Evolutionary conservation across 1,140 invertebrate species (phyloP), one percentile per base, ranked within the genome.

Genomic region (Bombus waltoni): DNA sequence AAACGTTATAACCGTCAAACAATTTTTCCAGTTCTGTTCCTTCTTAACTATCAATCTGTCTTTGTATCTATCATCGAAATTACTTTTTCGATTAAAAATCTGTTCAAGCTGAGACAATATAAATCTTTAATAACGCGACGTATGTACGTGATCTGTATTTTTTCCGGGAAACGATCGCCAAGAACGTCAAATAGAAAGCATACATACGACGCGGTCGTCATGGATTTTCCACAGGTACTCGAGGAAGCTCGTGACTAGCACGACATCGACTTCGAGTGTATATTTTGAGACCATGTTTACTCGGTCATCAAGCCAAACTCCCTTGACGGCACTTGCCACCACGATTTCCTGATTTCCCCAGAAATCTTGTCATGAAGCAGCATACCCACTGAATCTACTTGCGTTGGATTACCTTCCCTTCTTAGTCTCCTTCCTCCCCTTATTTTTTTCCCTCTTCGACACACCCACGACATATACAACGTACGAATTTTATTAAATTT

Each of bases 221-320:
- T 82, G 71, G 80, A 74, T 82, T 44, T 74, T n/a, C 28, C 18
- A 68, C 44, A 65, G n/a, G 38, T 28, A 35, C 59, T 44, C 40
- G 35, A 22, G 35, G 4, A 35, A 44, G 25, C 25, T 83, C 22
- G 42, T 38, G 42, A 32, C 59, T 38, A n/a, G 42, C 42, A n/a
- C 59, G 6, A 32, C 71, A 32, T n/a, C 44, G 79, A 89, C 81
- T 80, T 74, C 59, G 80, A 87, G 62, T 62, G 66, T 73, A 71
- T 85, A 42, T 66, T 66, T 87, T 44, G 76, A 68, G 73, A 65
- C 66, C 38, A 57, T 88, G 87, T 89, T 89, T 89, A 68, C 68
- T 6, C 77, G 44, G 72, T 74, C n/a, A 47, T 47, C 72, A 38
- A 77, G 65, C 13, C 59, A 73, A 88, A 88, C 77, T 85, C 86